Evolutionary conservation across 2,113 vertebrate species (phyloP), one percentile per base, ranked within the genome.

Genomic region (Hydrolagus affinis): DNA sequence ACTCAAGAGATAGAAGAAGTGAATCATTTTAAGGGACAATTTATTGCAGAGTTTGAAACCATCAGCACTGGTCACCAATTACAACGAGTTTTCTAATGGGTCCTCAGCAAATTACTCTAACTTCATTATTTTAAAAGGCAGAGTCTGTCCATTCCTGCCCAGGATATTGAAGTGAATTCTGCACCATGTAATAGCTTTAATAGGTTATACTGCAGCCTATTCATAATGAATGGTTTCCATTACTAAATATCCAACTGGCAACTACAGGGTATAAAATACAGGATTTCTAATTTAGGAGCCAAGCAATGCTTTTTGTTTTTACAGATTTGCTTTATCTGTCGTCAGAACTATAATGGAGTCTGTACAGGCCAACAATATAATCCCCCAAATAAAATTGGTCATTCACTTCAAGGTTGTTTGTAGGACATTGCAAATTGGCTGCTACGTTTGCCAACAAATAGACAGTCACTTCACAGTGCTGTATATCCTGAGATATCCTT

Each of bases 91-190:
- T 75, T 19, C 30, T 44, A 73, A 73, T 19, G 15, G 17, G 32
- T 75, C 73, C 73, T 19, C 12, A 75, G 73, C 73, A 75, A 75
- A 75, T 75, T 32, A 75, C 73, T 75, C 56, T 56, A 75, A 75
- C 56, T 75, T 75, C 30, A 15, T 75, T 75, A 75, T 75, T 75
- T 75, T 75, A 75, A 75, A 75, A 56, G 73, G 12, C 73, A 69
- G 66, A 8, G 32, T 44, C 73, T 75, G 73, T 75, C 73, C 73
- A 75, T 44, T 17, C 73, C 73, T 44, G 73, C 56, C 2, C 32
- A 56, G 71, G 71, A 32, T 56, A 44, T 73, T 75, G 30, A 75
- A 75, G 30, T 75, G 73, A 75, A 28, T 75, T 19, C 14, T 32
- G 73, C 15, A 75, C 30, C 21, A 14, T 75, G 66, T 69, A 75